Percentiles rank a stretch among this genome's conserved stretches.
Conservation (phyloP, 1,140 invertebrate genomes). For the Pseudomyrmex sp. region DNA sequence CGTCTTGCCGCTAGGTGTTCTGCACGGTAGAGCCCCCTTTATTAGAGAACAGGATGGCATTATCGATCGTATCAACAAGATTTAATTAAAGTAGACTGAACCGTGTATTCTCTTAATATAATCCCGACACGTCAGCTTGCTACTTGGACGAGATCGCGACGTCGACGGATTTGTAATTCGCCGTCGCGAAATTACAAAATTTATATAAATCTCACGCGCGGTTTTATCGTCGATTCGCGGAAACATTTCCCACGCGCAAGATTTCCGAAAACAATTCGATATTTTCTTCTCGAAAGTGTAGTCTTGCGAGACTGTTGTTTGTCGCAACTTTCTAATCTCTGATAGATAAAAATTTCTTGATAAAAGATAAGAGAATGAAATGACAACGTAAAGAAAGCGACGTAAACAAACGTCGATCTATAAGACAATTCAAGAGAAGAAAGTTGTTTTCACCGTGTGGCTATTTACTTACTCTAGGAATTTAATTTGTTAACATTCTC, state of each 20-base stretch:
- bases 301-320: background rate
- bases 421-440: no score
- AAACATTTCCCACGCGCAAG: background rate
- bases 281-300: background rate
- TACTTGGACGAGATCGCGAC: conserved; percentile 44
- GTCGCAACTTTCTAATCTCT: conserved; percentile 8
- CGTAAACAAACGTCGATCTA: background rate
- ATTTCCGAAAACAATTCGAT: background rate
- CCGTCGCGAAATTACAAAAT: conserved; percentile 24
- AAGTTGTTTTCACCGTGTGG: background rate
- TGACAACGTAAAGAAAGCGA: background rate
- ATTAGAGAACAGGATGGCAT: conserved; percentile 56
- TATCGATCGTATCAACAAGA: conserved; percentile 56
- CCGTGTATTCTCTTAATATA: conserved; percentile 59
- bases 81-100: conserved; percentile 60
- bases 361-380: conserved; percentile 10
- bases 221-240: background rate
- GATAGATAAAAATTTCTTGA: conserved; percentile 13
- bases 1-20: conserved; percentile 25
- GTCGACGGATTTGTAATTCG: conserved; percentile 28
- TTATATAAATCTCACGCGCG: conserved; percentile 1
- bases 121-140: conserved; percentile 55
- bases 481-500: conserved; percentile 4
- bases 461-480: background rate
- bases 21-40: conserved; percentile 45